Conservation (phyloP, 2,888 invertebrate genomes). For the Meta bourneti region DNA sequence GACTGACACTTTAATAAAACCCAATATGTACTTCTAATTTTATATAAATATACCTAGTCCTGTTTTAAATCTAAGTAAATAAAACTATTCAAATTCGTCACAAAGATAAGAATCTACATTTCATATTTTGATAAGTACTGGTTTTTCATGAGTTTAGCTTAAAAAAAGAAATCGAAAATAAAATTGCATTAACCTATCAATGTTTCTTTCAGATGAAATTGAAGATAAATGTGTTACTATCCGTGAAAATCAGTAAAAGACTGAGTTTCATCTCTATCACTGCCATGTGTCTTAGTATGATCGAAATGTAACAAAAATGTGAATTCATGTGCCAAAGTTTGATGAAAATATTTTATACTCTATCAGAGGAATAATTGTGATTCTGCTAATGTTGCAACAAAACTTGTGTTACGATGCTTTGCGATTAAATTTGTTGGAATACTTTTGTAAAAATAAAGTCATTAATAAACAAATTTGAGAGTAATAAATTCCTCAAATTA, state of each 20-base stretch:
- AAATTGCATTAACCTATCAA: not conserved
- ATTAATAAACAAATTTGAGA: too few relatives aligned
- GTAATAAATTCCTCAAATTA: too few relatives aligned
- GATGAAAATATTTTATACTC: not conserved
- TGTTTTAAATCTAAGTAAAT: too few relatives aligned
- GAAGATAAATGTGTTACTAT: slow-evolving; percentile 77
- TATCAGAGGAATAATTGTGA: not conserved
- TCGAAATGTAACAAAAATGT: not conserved
- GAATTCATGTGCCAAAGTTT: slow-evolving; percentile 56
- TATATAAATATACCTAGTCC: too few relatives aligned
- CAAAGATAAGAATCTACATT: too few relatives aligned
- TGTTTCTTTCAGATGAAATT: slow-evolving; percentile 77
- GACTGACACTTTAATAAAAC: too few relatives aligned
- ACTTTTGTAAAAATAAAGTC: too few relatives aligned
- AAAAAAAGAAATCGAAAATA: not conserved
- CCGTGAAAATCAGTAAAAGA: slow-evolving; percentile 49
- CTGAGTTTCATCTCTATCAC: slow-evolving; percentile 1
- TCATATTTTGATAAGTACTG: too few relatives aligned
- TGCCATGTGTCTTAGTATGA: slow-evolving; percentile 23
- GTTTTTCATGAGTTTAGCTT: too few relatives aligned
- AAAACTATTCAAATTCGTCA: too few relatives aligned
- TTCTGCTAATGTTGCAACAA: not conserved
- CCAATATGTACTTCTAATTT: too few relatives aligned
- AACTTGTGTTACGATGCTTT: not conserved
- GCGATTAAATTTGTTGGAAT: not conserved